Conservation (phyloP, 2,888 invertebrate species). For the Stenurella melanura region DNA sequence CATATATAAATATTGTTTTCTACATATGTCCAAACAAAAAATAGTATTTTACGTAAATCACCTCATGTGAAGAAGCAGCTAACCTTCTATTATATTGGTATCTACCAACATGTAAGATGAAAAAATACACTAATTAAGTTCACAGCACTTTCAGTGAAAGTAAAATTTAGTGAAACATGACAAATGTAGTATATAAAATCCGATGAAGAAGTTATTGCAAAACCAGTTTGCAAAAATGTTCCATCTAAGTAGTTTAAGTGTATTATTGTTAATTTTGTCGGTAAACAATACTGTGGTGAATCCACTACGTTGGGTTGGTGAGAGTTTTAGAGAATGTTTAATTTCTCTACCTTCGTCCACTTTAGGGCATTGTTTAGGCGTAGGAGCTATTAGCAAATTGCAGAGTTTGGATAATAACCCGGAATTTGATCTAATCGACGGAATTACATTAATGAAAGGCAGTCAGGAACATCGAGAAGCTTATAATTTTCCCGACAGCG, state of each 20-base stretch:
- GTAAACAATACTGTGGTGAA: neutral
- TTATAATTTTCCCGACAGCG: neutral
- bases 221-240: neutral
- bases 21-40: too few relatives aligned
- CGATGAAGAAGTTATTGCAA: neutral
- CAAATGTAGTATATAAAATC: constrained; percentile 62
- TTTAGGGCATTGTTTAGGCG: constrained; percentile 80
- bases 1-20: too few relatives aligned
- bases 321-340: constrained; percentile 72
- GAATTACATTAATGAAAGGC: neutral
- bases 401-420: constrained; percentile 70
- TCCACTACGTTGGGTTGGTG: neutral
- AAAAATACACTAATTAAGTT: constrained; percentile 57
- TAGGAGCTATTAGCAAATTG: constrained; percentile 80
- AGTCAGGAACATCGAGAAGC: neutral
- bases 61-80: neutral
- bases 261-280: neutral
- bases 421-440: neutral
- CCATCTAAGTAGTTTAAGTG: neutral
- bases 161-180: constrained; percentile 62
- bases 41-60: neutral
- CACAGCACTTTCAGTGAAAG: constrained; percentile 65
- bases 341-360: constrained; percentile 72
- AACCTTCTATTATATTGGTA: neutral
- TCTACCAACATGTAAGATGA: constrained; percentile 51